Conservation (phyloP, 2,113 vertebrate genomes). For the Psilopsiagon aymara region DNA sequence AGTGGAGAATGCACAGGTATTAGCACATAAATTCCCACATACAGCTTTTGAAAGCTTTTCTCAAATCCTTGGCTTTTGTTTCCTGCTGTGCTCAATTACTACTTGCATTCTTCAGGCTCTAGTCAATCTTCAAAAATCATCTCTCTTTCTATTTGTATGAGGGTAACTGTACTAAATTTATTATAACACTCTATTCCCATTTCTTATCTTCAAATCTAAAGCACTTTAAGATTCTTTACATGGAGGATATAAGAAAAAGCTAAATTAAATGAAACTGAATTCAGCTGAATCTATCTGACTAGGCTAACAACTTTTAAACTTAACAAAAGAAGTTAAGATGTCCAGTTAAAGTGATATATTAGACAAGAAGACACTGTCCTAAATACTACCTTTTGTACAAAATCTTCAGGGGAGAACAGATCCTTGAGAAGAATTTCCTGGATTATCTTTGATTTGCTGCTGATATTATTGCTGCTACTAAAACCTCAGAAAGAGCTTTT, state of each 20-base stretch:
- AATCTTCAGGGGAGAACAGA: neutral
- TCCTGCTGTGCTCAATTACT: neutral
- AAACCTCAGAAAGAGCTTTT: neutral
- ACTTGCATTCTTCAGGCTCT: neutral
- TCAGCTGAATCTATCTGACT: neutral
- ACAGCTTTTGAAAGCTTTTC: neutral
- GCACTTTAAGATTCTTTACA: neutral
- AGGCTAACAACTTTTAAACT: neutral
- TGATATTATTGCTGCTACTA: neutral
- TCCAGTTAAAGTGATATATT: neutral
- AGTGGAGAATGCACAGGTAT: neutral
- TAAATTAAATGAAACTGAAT: neutral
- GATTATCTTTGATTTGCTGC: neutral
- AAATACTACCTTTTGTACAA: neutral
- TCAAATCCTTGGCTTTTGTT: neutral
- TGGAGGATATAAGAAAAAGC: neutral
- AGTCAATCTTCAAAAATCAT: neutral
- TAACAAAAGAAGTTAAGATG: neutral
- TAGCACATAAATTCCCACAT: neutral
- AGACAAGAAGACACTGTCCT: neutral
- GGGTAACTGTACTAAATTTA: neutral
- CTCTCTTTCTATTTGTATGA: neutral
- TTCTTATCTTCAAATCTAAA: conserved; percentile 7
- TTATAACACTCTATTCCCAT: neutral
- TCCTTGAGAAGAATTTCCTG: neutral